These are phyloP conservation scores for Tautogolabrus adspersus DNA, from an alignment of 2,113 vertebrate genomes.

Conservation along the genomic window DNA sequence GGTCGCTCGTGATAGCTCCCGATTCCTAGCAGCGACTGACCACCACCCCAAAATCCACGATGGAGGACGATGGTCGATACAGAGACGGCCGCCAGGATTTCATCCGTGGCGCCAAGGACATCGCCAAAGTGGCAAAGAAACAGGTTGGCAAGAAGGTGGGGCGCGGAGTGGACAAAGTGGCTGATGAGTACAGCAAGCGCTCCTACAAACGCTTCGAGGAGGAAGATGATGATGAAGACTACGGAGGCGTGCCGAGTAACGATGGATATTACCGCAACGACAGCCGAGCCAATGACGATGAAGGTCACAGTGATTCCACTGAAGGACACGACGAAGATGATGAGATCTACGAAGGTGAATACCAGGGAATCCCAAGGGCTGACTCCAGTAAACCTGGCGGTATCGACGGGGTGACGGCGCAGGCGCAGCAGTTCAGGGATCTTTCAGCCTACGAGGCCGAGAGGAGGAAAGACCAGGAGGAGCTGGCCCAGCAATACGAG, in stretches of 20 bases:
- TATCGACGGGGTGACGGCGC: conserved; percentile 65
- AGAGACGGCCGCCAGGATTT: conserved; percentile 92
- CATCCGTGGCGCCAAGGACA: conserved; percentile 96
- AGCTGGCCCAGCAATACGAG: conserved; percentile 96
- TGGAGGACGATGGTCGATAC: conserved; percentile 91
- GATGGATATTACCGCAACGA: conserved; percentile 87
- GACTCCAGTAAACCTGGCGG: conserved; percentile 86
- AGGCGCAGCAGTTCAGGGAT: conserved; percentile 84
- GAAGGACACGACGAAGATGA: conserved; percentile 98
- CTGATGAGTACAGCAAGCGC: conserved; percentile 94
- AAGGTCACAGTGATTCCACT: conserved; percentile 94
- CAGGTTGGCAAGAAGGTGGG: conserved; percentile 94
- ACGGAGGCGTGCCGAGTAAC: conserved; percentile 74
- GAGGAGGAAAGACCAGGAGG: conserved; percentile 91
- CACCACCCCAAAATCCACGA: conserved; percentile 67
- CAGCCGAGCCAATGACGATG: conserved; percentile 89
- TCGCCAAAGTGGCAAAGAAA: conserved; percentile 96
- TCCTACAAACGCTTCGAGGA: conserved; percentile 96
- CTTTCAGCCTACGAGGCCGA: conserved; percentile 84
- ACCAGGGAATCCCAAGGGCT: conserved; percentile 94
- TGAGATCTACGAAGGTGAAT: conserved; percentile 98
- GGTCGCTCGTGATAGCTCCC: conserved; percentile 69
- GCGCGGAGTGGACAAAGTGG: conserved; percentile 89
- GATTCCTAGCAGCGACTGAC: conserved; percentile 47
- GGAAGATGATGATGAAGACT: conserved; percentile 94